Conservation (phyloP, 2,888 invertebrate genomes). For the Pachycephus smyrnensis region DNA sequence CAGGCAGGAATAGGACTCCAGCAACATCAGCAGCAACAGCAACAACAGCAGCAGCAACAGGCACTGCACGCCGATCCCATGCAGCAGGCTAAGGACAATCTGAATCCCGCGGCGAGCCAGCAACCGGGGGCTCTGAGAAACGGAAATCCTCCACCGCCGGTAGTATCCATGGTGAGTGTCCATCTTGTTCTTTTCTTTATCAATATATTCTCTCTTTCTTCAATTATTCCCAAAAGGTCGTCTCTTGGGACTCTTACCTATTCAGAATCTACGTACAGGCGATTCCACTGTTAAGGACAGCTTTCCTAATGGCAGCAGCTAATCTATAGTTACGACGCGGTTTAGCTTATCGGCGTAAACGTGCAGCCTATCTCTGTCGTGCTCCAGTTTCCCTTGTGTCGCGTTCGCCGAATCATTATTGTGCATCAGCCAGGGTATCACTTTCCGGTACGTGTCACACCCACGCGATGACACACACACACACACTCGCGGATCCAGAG, state of each 20-base stretch:
- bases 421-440: slow-evolving; percentile 9
- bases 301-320: background rate
- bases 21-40: slow-evolving; percentile 52
- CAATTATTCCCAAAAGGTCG: background rate
- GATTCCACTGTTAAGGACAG: background rate
- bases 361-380: slow-evolving; percentile 34
- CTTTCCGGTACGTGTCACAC: background rate
- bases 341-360: slow-evolving; percentile 40
- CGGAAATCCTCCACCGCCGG: slow-evolving; percentile 63
- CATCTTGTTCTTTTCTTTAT: background rate
- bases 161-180: slow-evolving; percentile 63
- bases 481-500: background rate
- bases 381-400: slow-evolving; percentile 40
- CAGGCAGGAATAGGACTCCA: slow-evolving; percentile 61
- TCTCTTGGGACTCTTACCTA: background rate
- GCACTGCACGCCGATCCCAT: slow-evolving; percentile 60
- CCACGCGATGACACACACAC: too few species aligned
- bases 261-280: background rate
- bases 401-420: slow-evolving; percentile 8
- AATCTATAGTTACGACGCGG: slow-evolving; percentile 13
- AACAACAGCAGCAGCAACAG: slow-evolving; percentile 52
- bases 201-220: background rate
- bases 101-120: slow-evolving; percentile 61
- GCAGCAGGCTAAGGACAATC: slow-evolving; percentile 65
- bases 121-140: slow-evolving; percentile 62